A percentile compares a stretch with the other conserved stretches of the same genome.
Evolutionary conservation across 2,113 vertebrate species (phyloP).

Genomic region (Mesembrinibis cayennensis): DNA sequence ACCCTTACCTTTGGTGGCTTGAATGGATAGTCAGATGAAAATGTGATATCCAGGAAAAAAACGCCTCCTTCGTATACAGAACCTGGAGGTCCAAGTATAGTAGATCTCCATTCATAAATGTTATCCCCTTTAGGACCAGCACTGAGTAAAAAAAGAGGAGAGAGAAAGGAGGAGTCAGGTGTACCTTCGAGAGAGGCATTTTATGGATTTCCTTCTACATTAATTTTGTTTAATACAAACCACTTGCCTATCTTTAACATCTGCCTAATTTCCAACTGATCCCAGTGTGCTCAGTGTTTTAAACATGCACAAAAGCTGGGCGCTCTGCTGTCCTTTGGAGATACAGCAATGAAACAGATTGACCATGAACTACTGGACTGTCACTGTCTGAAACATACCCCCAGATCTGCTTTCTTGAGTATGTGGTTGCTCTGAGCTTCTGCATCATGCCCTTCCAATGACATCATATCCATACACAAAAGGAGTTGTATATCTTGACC

Average conservation of each 20-base stretch:
- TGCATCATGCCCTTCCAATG: not conserved
- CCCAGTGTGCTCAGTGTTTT: not conserved
- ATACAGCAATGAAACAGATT: not conserved
- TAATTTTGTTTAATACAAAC: not conserved
- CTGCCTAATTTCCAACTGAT: not conserved
- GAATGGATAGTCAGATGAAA: conserved; percentile 98
- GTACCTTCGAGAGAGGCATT: not conserved
- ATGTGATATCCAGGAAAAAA: conserved; percentile 97
- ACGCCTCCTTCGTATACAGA: conserved; percentile 96
- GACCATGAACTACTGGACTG: not conserved
- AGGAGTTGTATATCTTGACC: not conserved
- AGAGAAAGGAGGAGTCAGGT: conserved; percentile 13
- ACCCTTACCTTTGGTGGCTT: conserved; percentile 94
- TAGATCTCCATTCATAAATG: conserved; percentile 98
- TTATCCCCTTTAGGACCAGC: conserved; percentile 97
- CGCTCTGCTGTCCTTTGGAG: not conserved
- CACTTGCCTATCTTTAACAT: not conserved
- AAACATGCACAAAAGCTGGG: not conserved
- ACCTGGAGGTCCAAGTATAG: conserved; percentile 95
- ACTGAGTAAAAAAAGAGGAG: conserved; percentile 67
- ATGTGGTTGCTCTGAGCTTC: not conserved
- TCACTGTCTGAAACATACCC: not conserved
- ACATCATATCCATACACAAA: not conserved
- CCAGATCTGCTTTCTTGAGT: not conserved
- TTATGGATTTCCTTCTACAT: not conserved